phyloP scores from a whole-genome alignment of 2,797 vertebrate species.

The Momotus momota region DNA sequence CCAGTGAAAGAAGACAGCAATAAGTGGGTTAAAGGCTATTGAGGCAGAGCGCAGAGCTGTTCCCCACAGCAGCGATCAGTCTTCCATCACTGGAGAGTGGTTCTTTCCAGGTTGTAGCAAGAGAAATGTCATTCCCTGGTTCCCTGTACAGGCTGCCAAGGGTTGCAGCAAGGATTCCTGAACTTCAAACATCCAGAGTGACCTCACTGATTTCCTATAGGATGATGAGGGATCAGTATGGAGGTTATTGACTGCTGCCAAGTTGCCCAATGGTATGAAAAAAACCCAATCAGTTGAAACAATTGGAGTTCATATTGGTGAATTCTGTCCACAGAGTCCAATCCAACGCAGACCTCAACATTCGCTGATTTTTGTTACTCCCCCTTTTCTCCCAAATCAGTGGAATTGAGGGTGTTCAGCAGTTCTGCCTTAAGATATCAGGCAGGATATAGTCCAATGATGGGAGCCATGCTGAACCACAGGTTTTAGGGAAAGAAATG shows the following conservation, averaged over 20 bases:
- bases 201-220: neutral
- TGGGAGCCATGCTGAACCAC: neutral
- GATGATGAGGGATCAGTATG: neutral
- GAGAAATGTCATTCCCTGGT: too few relatives aligned
- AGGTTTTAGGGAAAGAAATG: neutral
- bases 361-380: neutral
- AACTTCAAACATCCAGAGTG: neutral
- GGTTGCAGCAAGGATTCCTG: neutral
- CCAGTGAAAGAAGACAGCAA: neutral
- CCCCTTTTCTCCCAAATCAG: neutral
- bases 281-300: neutral
- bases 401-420: neutral
- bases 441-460: neutral
- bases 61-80: fast-evolving
- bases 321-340: neutral
- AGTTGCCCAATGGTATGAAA: neutral
- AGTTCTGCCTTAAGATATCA: neutral
- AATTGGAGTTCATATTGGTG: too few relatives aligned
- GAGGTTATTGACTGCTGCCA: neutral
- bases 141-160: neutral
- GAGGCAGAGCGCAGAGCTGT: neutral
- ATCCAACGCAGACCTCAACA: fast-evolving
- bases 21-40: neutral
- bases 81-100: fast-evolving
- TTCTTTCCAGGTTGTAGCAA: neutral